Base-by-base conservation (phyloP, 2,888 invertebrate species). In the Perithous albicinctus region DNA sequence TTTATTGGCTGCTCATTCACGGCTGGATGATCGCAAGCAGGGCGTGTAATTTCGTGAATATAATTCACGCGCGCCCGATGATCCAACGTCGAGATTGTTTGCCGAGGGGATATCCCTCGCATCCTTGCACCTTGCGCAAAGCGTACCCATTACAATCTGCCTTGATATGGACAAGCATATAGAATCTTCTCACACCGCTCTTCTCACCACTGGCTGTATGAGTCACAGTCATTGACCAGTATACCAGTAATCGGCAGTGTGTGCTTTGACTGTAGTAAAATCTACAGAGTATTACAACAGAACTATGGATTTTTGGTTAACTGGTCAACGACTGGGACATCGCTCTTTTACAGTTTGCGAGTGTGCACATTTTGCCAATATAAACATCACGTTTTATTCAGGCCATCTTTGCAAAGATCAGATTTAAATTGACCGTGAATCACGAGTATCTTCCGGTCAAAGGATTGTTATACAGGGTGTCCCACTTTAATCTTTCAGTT, bases 1-100 rank as follows among this genome's bases (percentile, higher is more conserved):
- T 35, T 35, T 35, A 8, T 18, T 8, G 32, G 7, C 15, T 23
- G 54, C 32, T 69, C 69, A 69, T 69, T 69, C 69, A 51, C 69
- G 69, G 69, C 51, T 54, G 54, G 23, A 35, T 23, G 69, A 69
- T 69, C 43, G 15, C 23, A 2, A 23, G 20, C 54, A n/a, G 7
- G 54, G 54, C 54, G 26, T 69, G 51, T 51, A 69, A 69, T 69
- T 51, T 69, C 15, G 23, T 8, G 54, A 38, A 54, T 69, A 69
- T 69, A 54, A 69, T 69, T 54, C 54, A 54, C 69, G 35, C 69
- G 69, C 8, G 32, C 18, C 35, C 35, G 35, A 59, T 35, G 59
- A 69, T 54, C 23, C 51, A 54, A 54, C 69, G 54, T 23, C 54
- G 54, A 69, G 59, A 59, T 59, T 69, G 69, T 69, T 69, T 69